Base-by-base conservation (phyloP, 2,797 vertebrate species). In the Avahi laniger region DNA sequence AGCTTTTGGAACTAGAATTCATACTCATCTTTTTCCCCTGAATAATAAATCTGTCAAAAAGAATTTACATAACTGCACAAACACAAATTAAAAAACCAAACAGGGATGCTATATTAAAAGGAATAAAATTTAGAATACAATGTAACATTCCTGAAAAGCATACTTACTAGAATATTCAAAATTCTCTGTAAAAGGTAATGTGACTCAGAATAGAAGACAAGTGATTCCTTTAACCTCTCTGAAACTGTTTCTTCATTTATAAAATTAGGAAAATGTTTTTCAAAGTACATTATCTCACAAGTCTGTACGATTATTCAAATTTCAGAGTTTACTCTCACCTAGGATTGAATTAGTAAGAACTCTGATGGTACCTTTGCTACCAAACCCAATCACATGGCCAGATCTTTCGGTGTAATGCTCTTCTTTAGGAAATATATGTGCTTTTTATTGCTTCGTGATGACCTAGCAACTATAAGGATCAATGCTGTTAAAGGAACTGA, bases 41-140 rank as follows among this genome's bases (percentile, higher is more conserved):
- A 93, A 84, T 73, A 94, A 95, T 22, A 70, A 93, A 52, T 17
- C 38, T 92, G 24, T 83, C 83, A 24, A 18, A 97, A 96, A 90
- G 6, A 80, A 89, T 79, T 97, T 96, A 96, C 10, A 72, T 28
- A 95, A 38, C 69, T 90, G 46, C 43, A 82, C 33, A 91, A 95
- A 91, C 14, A 97, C 10, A 95, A 97, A 12, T 13, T 50, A 17
- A 95, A 18, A 89, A 61, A 59, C 41, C 38, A 94, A 57, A 52
- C 46, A 94, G 7, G 79, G 91, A 78, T 73, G 63, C 26, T 93
- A 86, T 35, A 93, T n/a, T 79, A 61, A 67, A 79, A 76, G 59
- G 52, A 57, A 91, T 88, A 94, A 91, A 94, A 93, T 54, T 38
- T 38, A 57, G 38, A 96, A 86, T 65, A 89, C 73, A 94, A 86